A percentile compares a stretch with the other conserved stretches of the same genome.
These are phyloP conservation scores for Python bivittatus DNA, from an alignment of 2,113 vertebrate genomes.

Conservation along the genomic window DNA sequence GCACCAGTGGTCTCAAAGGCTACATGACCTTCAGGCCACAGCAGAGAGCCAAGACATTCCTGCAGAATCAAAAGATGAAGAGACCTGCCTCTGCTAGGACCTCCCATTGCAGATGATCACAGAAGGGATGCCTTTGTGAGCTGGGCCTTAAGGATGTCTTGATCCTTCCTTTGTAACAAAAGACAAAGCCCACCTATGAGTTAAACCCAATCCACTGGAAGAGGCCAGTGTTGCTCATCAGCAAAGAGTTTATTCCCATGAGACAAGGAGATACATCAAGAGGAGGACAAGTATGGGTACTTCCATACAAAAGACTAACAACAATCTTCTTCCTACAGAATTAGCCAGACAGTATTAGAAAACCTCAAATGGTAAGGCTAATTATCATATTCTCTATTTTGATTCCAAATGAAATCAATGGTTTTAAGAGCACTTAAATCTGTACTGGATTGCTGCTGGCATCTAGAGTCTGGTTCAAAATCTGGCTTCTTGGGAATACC, in stretches of 20 bases:
- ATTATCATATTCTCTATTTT: slow-evolving; percentile 1
- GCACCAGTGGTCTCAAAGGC: slow-evolving; percentile 23
- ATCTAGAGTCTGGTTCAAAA: background rate
- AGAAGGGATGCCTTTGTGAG: background rate
- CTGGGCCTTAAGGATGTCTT: background rate
- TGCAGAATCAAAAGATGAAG: background rate
- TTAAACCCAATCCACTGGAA: background rate
- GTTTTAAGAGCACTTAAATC: slow-evolving; percentile 11
- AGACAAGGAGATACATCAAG: background rate
- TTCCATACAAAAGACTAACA: slow-evolving; percentile 21
- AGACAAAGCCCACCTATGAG: background rate
- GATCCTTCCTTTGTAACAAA: background rate
- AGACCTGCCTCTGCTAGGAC: background rate
- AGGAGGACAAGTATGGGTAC: slow-evolving; percentile 1
- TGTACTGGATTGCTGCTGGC: background rate
- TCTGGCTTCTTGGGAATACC: background rate
- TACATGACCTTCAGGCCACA: slow-evolving; percentile 30
- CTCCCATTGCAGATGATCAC: background rate
- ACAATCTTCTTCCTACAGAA: background rate
- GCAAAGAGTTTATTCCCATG: background rate
- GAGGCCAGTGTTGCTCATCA: background rate
- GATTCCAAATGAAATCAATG: background rate
- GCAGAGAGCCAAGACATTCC: slow-evolving; percentile 34
- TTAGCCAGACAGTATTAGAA: background rate
- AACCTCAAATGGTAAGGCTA: slow-evolving; percentile 17